Conservation (phyloP, 1,140 invertebrate genomes). For the Drosophila lacertosa region DNA sequence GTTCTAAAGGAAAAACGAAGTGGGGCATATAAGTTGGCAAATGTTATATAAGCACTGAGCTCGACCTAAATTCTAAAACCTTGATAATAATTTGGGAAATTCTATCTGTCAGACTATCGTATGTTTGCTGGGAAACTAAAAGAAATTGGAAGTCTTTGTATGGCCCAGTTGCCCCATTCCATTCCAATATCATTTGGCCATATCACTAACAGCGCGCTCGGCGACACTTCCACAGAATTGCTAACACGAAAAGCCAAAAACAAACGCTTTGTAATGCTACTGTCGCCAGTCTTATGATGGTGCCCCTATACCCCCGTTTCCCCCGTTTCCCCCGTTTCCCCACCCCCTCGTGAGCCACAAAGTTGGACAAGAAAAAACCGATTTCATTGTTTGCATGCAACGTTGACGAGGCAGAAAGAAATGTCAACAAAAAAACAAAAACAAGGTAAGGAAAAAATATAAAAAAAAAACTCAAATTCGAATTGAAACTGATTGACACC, state of each 20-base stretch:
- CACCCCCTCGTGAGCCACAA: slow-evolving; percentile 20
- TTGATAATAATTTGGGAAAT: neutral
- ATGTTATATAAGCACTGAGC: neutral
- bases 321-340: no score
- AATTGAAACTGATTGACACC: slow-evolving; percentile 67
- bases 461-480: slow-evolving; percentile 31
- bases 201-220: slow-evolving; percentile 28
- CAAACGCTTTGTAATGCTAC: slow-evolving; percentile 73
- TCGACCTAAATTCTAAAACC: neutral
- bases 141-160: slow-evolving; percentile 1
- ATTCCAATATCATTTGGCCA: slow-evolving; percentile 36
- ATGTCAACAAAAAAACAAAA: slow-evolving; percentile 55
- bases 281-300: slow-evolving; percentile 54
- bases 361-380: slow-evolving; percentile 1
- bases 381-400: slow-evolving; percentile 70
- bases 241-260: slow-evolving; percentile 44
- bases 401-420: slow-evolving; percentile 68
- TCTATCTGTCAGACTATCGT: neutral
- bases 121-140: neutral
- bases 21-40: no score
- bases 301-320: slow-evolving; percentile 3
- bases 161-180: slow-evolving; percentile 10
- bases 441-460: neutral
- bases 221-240: slow-evolving; percentile 69
- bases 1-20: no score